Conservation (phyloP, 2,113 vertebrate genomes). For the Ceratotherium simum region DNA sequence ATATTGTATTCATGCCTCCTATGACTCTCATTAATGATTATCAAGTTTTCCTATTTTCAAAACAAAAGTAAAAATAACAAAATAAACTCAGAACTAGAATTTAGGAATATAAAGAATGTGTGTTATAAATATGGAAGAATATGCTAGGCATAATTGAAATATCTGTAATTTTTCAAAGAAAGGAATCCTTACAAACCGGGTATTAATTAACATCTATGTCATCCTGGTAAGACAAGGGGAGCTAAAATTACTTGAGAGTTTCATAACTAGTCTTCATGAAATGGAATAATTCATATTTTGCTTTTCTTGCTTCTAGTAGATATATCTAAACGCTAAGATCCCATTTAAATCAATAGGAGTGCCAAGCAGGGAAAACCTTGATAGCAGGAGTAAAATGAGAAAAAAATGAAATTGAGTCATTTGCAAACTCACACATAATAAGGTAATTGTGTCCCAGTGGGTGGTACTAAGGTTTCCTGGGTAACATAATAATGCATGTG, state of each 20-base stretch:
- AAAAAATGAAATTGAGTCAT: background rate
- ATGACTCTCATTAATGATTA: background rate
- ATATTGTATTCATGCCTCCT: background rate
- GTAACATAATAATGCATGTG: background rate
- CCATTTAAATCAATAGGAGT: background rate
- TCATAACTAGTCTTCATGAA: background rate
- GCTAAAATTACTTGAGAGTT: background rate
- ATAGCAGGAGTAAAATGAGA: background rate
- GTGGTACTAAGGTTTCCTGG: background rate
- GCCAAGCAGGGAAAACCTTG: background rate
- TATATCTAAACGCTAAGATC: background rate
- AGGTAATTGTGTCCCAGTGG: background rate
- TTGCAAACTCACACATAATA: background rate
- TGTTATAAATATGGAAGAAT: background rate
- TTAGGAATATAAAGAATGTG: background rate
- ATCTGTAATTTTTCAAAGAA: background rate
- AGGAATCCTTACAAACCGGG: background rate
- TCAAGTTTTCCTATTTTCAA: slow-evolving; percentile 22
- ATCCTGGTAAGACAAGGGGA: background rate
- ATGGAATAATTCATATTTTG: background rate
- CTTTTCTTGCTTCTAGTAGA: background rate
- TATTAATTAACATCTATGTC: background rate
- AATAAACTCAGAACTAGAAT: background rate
- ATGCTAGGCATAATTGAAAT: background rate
- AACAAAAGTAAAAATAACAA: background rate